Evolutionary conservation across 1,140 invertebrate species (phyloP).

Genomic region (Drosophila dunni): DNA sequence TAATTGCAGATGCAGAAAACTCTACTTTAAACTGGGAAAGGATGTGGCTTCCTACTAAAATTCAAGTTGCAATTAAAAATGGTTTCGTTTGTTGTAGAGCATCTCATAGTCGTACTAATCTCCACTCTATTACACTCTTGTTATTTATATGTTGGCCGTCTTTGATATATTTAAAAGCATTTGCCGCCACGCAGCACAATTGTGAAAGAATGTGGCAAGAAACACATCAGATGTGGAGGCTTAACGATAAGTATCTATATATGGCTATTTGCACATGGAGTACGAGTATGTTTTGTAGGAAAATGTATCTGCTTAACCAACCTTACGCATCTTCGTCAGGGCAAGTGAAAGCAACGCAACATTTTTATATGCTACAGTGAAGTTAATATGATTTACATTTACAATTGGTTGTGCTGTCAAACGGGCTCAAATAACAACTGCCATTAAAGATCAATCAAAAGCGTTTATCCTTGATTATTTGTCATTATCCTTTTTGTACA

Average conservation of each 20-base stretch:
- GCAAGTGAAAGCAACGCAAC: constrained; percentile 19
- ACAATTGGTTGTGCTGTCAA: constrained; percentile 75
- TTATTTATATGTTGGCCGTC: constrained; percentile 60
- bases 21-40: too few species aligned
- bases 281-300: background rate
- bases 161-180: constrained; percentile 80
- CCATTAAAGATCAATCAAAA: constrained; percentile 84
- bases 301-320: constrained; percentile 28
- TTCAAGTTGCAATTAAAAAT: too few species aligned
- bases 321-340: background rate
- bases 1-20: background rate
- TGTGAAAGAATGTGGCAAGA: constrained; percentile 56
- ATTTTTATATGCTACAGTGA: constrained; percentile 76
- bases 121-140: constrained; percentile 13
- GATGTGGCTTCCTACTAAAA: too few species aligned
- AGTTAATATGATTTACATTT: constrained; percentile 83
- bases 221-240: constrained; percentile 18
- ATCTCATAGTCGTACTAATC: constrained; percentile 16
- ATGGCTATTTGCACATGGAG: constrained; percentile 1
- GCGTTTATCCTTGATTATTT: constrained; percentile 84
- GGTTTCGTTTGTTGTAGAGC: constrained; percentile 6
- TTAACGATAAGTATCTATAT: constrained; percentile 50
- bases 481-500: constrained; percentile 80
- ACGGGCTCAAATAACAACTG: constrained; percentile 50
- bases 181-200: constrained; percentile 64